Conservation (phyloP, 2,888 invertebrate species). For the Ischnus inquisitorius region DNA sequence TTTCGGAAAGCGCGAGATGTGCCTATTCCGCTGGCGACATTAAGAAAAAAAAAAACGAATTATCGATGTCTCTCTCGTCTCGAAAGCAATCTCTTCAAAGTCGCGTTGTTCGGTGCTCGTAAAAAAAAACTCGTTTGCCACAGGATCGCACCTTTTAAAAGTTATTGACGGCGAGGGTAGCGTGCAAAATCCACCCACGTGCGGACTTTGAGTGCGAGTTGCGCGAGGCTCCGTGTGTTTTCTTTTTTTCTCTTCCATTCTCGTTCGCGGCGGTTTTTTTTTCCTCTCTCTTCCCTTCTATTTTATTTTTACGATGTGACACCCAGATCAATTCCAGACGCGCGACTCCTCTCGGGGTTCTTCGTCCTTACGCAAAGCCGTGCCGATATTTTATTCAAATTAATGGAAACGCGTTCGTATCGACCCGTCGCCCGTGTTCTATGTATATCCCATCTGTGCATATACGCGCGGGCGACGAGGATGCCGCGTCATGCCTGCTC, state of each 20-base stretch:
- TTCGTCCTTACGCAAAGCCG: constrained; percentile 26
- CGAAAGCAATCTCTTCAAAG: constrained; percentile 22
- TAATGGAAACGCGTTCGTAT: constrained; percentile 56
- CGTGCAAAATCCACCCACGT: neutral
- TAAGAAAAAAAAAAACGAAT: neutral
- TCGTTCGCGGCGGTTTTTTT: constrained; percentile 15
- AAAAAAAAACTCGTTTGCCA: constrained; percentile 12
- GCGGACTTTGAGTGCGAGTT: constrained; percentile 14
- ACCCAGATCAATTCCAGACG: constrained; percentile 43
- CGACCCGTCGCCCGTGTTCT: neutral
- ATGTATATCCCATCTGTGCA: neutral
- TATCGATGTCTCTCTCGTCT: constrained; percentile 7
- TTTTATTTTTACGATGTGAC: constrained; percentile 45
- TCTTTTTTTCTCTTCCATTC: constrained; percentile 13
- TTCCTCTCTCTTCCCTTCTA: constrained; percentile 6
- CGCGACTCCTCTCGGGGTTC: constrained; percentile 32
- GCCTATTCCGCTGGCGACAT: no score
- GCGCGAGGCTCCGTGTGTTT: constrained; percentile 4
- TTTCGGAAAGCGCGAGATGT: no score
- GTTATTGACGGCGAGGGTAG: constrained; percentile 9
- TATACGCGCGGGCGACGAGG: neutral
- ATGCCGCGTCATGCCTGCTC: neutral
- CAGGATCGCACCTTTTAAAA: constrained; percentile 2
- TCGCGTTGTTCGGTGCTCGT: neutral
- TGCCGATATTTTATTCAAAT: constrained; percentile 66